These are phyloP conservation scores for Trachelus tabidus DNA, from an alignment of 2,888 invertebrate genomes.

Conservation along the genomic window DNA sequence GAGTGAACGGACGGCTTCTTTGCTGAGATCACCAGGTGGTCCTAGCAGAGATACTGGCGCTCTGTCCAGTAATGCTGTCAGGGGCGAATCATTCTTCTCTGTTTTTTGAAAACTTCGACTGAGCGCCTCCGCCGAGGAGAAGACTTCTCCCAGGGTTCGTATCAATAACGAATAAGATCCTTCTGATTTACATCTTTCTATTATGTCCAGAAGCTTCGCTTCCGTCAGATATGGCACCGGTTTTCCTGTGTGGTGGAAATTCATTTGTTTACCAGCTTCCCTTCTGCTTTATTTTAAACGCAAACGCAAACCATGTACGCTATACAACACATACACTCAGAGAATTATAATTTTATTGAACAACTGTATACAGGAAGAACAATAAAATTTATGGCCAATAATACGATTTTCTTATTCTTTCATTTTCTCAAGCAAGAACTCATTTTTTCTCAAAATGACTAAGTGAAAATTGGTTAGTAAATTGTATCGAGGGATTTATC, in stretches of 20 bases:
- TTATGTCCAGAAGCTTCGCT: conserved; percentile 78
- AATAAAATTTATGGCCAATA: background rate
- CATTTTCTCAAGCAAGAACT: background rate
- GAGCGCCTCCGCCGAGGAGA: conserved; percentile 75
- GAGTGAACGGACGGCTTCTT: conserved; percentile 78
- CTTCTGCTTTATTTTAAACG: background rate
- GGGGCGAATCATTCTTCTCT: conserved; percentile 65
- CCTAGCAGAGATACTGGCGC: conserved; percentile 65
- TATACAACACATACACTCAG: conserved; percentile 1
- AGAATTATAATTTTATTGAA: conserved; percentile 4
- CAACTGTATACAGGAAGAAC: background rate
- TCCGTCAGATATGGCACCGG: conserved; percentile 77
- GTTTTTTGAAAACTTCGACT: conserved; percentile 77
- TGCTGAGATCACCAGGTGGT: conserved; percentile 71
- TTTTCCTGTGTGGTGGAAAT: conserved; percentile 52
- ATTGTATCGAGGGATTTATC: background rate
- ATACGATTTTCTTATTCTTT: background rate
- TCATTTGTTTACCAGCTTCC: conserved; percentile 1
- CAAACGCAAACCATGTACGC: background rate
- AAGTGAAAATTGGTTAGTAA: conserved; percentile 15
- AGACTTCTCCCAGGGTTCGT: conserved; percentile 82
- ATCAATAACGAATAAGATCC: conserved; percentile 79
- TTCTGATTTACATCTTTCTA: conserved; percentile 78
- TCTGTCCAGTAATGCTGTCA: conserved; percentile 69
- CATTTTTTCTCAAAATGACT: background rate